phyloP scores from a whole-genome alignment of 1,140 invertebrate genomes.

The Nasonia longicornis region DNA sequence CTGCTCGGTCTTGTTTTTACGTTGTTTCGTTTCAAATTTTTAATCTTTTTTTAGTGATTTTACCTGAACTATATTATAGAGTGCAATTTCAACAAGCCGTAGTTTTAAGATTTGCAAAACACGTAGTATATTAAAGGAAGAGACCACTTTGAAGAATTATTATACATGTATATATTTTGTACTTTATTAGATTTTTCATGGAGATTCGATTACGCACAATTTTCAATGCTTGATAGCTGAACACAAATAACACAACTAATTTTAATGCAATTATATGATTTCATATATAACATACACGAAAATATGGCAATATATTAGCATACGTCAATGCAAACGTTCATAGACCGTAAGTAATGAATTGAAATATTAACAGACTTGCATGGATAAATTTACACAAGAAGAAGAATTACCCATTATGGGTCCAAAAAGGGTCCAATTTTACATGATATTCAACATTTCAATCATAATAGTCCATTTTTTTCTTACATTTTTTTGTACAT shows the following conservation, averaged over 20 bases:
- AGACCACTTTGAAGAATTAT: neutral
- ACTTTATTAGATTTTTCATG: neutral
- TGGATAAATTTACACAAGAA: slow-evolving; percentile 14
- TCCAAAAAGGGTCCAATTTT: neutral
- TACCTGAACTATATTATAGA: neutral
- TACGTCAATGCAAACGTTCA: neutral
- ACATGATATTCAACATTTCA: neutral
- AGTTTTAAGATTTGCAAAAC: neutral
- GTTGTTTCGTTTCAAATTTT: neutral
- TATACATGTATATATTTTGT: neutral
- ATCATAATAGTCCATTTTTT: neutral
- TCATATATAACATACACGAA: neutral
- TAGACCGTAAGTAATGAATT: neutral
- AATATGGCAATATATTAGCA: neutral
- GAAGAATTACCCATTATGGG: neutral
- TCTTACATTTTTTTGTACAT: neutral
- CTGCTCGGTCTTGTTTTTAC: neutral
- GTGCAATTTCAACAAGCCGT: neutral
- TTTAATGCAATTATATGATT: neutral
- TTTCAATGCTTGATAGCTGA: neutral
- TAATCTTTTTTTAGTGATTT: neutral
- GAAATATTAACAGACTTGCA: slow-evolving; percentile 2
- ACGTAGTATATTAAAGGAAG: neutral
- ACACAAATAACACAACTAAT: neutral
- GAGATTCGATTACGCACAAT: neutral